phyloP scores from a whole-genome alignment of 2,113 vertebrate genomes.

The Poeciliopsis turrubarensis region DNA sequence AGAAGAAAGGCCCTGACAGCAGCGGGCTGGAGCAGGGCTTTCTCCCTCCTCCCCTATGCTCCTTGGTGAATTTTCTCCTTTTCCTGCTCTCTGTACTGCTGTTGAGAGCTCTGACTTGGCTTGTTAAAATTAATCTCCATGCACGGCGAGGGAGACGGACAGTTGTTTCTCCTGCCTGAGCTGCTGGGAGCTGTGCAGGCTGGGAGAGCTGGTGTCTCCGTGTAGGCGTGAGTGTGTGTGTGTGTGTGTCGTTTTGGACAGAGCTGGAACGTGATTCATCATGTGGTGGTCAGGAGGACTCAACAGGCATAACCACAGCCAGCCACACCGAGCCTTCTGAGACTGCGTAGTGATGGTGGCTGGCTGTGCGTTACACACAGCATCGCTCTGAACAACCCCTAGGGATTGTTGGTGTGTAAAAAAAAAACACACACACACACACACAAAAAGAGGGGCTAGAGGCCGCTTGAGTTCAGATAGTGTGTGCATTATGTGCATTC shows the following conservation, averaged over 20 bases:
- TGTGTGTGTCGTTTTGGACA: slow-evolving; percentile 54
- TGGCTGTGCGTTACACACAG: slow-evolving; percentile 64
- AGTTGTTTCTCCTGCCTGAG: slow-evolving; percentile 59
- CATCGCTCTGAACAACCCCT: slow-evolving; percentile 53
- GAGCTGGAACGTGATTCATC: slow-evolving; percentile 76
- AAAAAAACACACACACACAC: slow-evolving; percentile 25
- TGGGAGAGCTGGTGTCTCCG: slow-evolving; percentile 33
- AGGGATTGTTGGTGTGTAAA: slow-evolving; percentile 61
- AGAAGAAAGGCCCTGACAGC: slow-evolving; percentile 77
- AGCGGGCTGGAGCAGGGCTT: slow-evolving; percentile 57
- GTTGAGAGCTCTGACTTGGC: slow-evolving; percentile 60
- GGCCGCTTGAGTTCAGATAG: slow-evolving; percentile 44
- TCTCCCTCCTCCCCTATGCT: slow-evolving; percentile 59
- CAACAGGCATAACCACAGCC: slow-evolving; percentile 79
- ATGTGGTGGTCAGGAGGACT: slow-evolving; percentile 76
- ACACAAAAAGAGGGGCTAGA: slow-evolving; percentile 50
- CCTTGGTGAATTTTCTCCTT: slow-evolving; percentile 61
- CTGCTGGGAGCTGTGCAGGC: slow-evolving; percentile 35
- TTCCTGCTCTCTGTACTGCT: slow-evolving; percentile 54
- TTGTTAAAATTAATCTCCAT: slow-evolving; percentile 74
- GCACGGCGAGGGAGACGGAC: slow-evolving; percentile 53
- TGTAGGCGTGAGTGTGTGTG: slow-evolving; percentile 39
- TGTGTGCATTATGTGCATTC: slow-evolving; percentile 18
- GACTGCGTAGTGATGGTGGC: slow-evolving; percentile 61
- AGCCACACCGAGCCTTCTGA: slow-evolving; percentile 78